These are phyloP conservation scores for Brachystomella parvula DNA, from an alignment of 1,140 invertebrate species.

Conservation along the genomic window DNA sequence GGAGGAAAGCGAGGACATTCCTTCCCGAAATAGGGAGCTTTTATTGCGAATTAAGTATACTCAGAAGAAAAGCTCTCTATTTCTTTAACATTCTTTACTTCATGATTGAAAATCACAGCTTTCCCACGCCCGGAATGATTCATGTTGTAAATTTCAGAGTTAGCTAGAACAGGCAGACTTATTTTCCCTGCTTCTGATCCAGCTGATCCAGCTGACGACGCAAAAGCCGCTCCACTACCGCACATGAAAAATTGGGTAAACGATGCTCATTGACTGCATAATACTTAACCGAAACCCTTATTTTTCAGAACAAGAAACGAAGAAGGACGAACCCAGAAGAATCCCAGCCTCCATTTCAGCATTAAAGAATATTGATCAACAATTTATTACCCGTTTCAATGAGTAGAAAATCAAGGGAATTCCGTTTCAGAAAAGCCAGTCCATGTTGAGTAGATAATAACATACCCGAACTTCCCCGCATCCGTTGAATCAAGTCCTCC, in stretches of 20 bases:
- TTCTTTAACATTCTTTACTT: too few relatives aligned
- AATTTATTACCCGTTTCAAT: background rate
- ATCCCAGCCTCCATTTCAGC: conserved; percentile 15
- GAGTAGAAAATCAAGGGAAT: background rate
- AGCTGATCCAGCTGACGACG: too few relatives aligned
- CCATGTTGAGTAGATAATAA: background rate
- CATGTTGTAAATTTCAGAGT: conserved; percentile 66
- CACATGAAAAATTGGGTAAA: background rate
- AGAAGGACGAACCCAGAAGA: conserved; percentile 48
- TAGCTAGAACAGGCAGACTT: conserved; percentile 41
- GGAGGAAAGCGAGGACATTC: conserved; percentile 24
- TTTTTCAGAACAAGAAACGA: conserved; percentile 50
- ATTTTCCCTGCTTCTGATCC: conserved; percentile 18
- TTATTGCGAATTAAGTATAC: too few relatives aligned
- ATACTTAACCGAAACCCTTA: background rate
- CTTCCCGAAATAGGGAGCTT: too few relatives aligned
- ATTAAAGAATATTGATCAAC: background rate
- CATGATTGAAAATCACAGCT: conserved; percentile 86
- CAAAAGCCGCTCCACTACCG: too few relatives aligned
- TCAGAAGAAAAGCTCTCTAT: too few relatives aligned
- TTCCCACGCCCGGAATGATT: conserved; percentile 67
- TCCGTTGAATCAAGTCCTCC: background rate
- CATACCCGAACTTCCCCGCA: background rate
- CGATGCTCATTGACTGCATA: background rate
- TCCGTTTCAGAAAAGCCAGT: background rate